Conservation (phyloP, 92 coral and sea anemone genomes). For the Metridium senile region DNA sequence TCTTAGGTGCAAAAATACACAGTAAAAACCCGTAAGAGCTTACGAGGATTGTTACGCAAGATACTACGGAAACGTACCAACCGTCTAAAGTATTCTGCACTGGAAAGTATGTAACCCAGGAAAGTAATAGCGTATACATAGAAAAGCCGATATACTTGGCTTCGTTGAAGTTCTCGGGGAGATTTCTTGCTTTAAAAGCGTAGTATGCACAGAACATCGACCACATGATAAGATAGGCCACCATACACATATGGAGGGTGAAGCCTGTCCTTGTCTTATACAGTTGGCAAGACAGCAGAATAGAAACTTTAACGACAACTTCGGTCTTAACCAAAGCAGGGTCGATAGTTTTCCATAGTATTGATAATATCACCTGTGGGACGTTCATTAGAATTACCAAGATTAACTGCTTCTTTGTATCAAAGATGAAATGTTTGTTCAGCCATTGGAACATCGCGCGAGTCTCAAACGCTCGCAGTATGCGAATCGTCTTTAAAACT, state of each 20-base stretch:
- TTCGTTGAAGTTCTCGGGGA: constrained; percentile 74
- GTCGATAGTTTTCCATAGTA: constrained; percentile 62
- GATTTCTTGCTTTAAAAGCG: constrained; percentile 66
- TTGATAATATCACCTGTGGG: constrained; percentile 39
- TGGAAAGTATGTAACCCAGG: constrained; percentile 70
- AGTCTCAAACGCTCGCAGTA: constrained; percentile 72
- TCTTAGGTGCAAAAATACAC: constrained; percentile 61
- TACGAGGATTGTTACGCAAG: constrained; percentile 63
- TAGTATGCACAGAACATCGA: constrained; percentile 60
- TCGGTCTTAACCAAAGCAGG: constrained; percentile 53
- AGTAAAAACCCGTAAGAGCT: constrained; percentile 58
- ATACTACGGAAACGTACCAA: constrained; percentile 65
- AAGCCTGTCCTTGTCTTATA: constrained; percentile 45
- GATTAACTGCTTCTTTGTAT: constrained; percentile 43
- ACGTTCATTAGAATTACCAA: constrained; percentile 45
- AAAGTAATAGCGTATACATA: constrained; percentile 62
- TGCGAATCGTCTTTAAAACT: constrained; percentile 63
- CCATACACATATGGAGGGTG: constrained; percentile 42
- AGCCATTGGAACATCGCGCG: constrained; percentile 55
- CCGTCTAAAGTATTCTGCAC: constrained; percentile 60
- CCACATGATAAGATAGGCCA: constrained; percentile 46
- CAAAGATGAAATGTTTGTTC: constrained; percentile 45
- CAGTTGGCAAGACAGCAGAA: constrained; percentile 51
- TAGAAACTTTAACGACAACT: constrained; percentile 38
- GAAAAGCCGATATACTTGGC: constrained; percentile 69